These are phyloP conservation scores for Trogon surrucura DNA, from an alignment of 2,113 vertebrate genomes.

Conservation along the genomic window DNA sequence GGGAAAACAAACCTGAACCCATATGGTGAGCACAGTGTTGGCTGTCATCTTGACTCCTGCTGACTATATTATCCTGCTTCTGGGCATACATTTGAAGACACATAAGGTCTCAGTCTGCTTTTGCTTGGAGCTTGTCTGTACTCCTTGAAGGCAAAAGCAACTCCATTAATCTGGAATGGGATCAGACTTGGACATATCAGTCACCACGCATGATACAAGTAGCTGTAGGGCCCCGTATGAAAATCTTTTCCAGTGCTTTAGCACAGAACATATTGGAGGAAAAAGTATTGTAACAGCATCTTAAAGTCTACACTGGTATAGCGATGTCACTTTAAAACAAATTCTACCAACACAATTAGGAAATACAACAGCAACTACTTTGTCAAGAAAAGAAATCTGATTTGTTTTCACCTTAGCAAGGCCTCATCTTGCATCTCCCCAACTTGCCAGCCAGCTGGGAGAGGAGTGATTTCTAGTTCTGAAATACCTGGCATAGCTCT, in stretches of 20 bases:
- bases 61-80: background rate
- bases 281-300: background rate
- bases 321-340: background rate
- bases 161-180: slow-evolving; percentile 8
- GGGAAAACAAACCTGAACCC: slow-evolving; percentile 13
- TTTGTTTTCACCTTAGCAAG: background rate
- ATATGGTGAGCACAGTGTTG: slow-evolving; percentile 8
- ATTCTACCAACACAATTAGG: background rate
- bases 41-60: slow-evolving; percentile 37
- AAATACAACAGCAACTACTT: background rate
- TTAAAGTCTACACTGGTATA: background rate
- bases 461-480: background rate
- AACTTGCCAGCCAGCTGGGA: background rate
- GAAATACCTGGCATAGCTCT: slow-evolving; percentile 45
- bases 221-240: background rate
- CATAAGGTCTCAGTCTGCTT: slow-evolving; percentile 29
- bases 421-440: background rate
- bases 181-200: background rate
- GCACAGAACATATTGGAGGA: background rate
- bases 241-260: background rate
- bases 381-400: background rate
- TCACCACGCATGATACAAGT: background rate
- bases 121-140: background rate
- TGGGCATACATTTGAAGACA: background rate
- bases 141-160: slow-evolving; percentile 34